Base-by-base conservation (phyloP, 2,888 invertebrate genomes). In the Latrodectus hesperus region DNA sequence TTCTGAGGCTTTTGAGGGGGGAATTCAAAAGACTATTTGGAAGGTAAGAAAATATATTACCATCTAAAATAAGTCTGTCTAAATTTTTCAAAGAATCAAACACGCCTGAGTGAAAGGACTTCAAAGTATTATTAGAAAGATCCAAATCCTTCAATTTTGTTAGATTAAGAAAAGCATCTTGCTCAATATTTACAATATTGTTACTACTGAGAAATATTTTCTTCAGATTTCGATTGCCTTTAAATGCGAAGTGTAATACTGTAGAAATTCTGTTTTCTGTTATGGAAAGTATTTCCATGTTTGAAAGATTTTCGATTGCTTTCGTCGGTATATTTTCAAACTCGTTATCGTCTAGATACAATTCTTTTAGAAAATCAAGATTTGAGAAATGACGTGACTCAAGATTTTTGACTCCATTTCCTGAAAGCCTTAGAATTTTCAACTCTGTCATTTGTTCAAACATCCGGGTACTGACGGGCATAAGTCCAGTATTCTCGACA, bases 41-140 rank as follows among this genome's bases (percentile, higher is more conserved):
- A 38, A 91, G 89, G 76, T 90, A 91, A 65, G 89, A 89, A 60
- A 91, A 89, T 75, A 85, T 76, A 87, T 91, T 91, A 17, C 89
- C 89, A 64, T 89, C 90, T 72, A 91, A 73, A 52, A 88, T 65
- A 8, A 91, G 75, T 67, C 87, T 88, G 73, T 90, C 89, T 52
- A 91, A 81, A 68, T 88, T 84, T 77, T 79, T 82, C 1, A 88
- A 64, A 51, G 83, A 71, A 80, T 88, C 88, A 38, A 84, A 88
- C 22, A 88, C 76, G 8, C 79, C 84, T 60, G 53, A 55, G 14
- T 74, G 68, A 53, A 88, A 84, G 10, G 84, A 79, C 78, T 88
- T 88, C 9, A 88, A 17, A 16, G 85, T 81, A 53, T 88, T 88
- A 22, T 88, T 85, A 9, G 88, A 84, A 49, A 88, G 65, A 64